These are phyloP conservation scores for Cyanoramphus novaezelandiae DNA, from an alignment of 2,113 vertebrate genomes.

Conservation along the genomic window DNA sequence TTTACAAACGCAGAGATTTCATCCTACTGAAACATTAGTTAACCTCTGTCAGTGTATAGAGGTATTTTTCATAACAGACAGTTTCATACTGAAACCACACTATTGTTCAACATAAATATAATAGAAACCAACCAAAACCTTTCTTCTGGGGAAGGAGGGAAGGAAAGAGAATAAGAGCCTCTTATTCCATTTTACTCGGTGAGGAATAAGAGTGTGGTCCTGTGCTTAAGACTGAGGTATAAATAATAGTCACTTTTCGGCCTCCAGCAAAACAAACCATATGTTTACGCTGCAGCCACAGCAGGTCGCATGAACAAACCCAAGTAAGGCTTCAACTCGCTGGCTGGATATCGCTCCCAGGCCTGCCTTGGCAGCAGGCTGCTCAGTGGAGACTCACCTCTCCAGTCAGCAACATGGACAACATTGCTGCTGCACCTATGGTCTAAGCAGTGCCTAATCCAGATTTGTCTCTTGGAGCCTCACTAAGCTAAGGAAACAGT, in stretches of 20 bases:
- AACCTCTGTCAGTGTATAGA: not conserved
- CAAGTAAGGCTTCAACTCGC: not conserved
- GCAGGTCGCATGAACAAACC: not conserved
- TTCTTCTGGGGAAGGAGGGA: not conserved
- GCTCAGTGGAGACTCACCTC: not conserved
- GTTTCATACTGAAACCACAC: fast-evolving
- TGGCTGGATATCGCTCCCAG: not conserved
- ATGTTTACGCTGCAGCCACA: not conserved
- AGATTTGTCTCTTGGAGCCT: not conserved
- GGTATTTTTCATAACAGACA: not conserved
- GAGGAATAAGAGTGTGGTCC: not conserved
- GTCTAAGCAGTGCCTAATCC: not conserved
- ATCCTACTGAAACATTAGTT: not conserved
- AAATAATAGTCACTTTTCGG: not conserved
- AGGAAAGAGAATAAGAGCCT: not conserved
- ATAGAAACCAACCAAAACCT: not conserved
- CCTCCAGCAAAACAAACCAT: not conserved
- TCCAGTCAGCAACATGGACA: not conserved
- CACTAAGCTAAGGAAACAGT: not conserved
- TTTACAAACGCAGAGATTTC: not conserved
- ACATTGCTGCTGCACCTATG: not conserved
- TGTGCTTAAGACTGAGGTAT: not conserved
- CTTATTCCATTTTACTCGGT: not conserved
- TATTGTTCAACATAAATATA: not conserved
- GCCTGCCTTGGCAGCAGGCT: not conserved